Conservation (phyloP, 2,113 vertebrate genomes). For the zebrafish (Danio rerio) region DNA sequence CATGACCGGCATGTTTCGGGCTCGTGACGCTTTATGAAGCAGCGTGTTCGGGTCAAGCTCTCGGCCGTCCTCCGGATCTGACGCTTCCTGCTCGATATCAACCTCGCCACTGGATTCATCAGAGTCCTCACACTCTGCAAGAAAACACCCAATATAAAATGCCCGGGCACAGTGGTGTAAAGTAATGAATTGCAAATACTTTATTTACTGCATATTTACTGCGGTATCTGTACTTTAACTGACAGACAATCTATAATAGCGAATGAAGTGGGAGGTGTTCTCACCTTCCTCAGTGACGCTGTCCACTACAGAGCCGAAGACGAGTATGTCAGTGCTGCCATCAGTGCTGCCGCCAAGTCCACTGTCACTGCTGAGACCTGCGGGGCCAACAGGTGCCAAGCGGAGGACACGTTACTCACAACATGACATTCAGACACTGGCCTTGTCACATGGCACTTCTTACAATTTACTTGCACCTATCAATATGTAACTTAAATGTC, state of each 20-base stretch:
- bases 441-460: too few relatives aligned
- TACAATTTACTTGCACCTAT: not conserved
- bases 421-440: slow-evolving; percentile 6
- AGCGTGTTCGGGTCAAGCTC: slow-evolving; percentile 82
- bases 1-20: slow-evolving; percentile 91
- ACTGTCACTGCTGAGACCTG: slow-evolving; percentile 98
- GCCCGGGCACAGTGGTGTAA: too few relatives aligned
- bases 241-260: too few relatives aligned
- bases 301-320: slow-evolving; percentile 90
- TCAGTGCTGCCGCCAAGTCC: slow-evolving; percentile 95
- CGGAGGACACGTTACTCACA: slow-evolving; percentile 76
- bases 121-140: slow-evolving; percentile 72
- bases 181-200: too few relatives aligned
- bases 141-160: not conserved
- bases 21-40: slow-evolving; percentile 84
- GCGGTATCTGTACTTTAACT: too few relatives aligned
- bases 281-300: slow-evolving; percentile 94
- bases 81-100: slow-evolving; percentile 76
- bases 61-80: slow-evolving; percentile 76
- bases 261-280: slow-evolving; percentile 38
- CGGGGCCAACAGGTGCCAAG: slow-evolving; percentile 78
- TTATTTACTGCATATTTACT: too few relatives aligned
- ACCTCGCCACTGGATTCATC: slow-evolving; percentile 79
- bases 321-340: slow-evolving; percentile 91
- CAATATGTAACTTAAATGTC: not conserved